Conservation (phyloP, 2,797 vertebrate species). For the Enteromius anoplus region DNA sequence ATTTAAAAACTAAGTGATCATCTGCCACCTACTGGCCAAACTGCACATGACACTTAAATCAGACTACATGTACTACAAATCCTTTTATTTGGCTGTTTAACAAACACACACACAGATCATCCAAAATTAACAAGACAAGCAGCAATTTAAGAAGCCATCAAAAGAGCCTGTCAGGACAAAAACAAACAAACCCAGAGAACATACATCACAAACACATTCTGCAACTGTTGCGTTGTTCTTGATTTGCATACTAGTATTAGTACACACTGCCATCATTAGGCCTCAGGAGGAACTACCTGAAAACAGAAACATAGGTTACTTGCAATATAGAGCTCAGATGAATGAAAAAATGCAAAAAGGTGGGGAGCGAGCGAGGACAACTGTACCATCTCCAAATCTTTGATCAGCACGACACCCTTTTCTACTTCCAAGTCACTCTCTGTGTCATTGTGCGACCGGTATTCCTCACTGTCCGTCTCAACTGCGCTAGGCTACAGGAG, state of each 20-base stretch:
- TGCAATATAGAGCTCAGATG: not conserved
- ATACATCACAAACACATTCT: not conserved
- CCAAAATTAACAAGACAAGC: not conserved
- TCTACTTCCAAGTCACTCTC: slow-evolving; percentile 79
- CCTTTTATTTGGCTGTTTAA: slow-evolving; percentile 69
- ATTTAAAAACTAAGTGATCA: not conserved
- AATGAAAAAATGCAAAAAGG: not conserved
- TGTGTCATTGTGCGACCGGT: slow-evolving; percentile 76
- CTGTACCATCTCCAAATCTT: slow-evolving; percentile 69
- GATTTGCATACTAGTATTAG: slow-evolving; percentile 27
- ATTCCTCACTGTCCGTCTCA: slow-evolving; percentile 82
- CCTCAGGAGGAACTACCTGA: slow-evolving; percentile 53
- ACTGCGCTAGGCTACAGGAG: slow-evolving; percentile 71
- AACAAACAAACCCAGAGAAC: not conserved
- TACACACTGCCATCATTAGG: slow-evolving; percentile 42
- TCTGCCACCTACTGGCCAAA: slow-evolving; percentile 70
- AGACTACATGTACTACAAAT: slow-evolving; percentile 33
- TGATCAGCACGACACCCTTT: slow-evolving; percentile 61
- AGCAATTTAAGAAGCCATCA: not conserved
- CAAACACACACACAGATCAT: not conserved
- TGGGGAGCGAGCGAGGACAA: not conserved
- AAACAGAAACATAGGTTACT: slow-evolving; percentile 12
- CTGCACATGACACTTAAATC: not conserved
- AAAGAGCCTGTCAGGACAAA: not conserved
- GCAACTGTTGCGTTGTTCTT: not conserved